phyloP scores from a whole-genome alignment of 2,888 invertebrate species.

The Meteorus cinctellus region DNA sequence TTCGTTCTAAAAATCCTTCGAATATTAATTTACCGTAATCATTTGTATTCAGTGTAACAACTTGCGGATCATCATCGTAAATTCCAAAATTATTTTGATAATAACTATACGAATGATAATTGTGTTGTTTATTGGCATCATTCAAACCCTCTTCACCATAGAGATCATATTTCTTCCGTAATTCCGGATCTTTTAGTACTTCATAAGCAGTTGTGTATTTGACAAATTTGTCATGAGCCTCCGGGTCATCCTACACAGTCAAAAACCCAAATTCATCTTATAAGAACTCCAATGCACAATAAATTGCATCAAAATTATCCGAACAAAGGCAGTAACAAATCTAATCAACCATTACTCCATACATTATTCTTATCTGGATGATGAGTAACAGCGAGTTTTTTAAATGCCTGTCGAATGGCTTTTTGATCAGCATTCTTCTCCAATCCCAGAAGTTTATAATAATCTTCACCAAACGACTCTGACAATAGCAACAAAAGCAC shows the following conservation, averaged over 20 bases:
- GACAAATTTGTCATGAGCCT: constrained; percentile 85
- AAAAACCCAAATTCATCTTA: constrained; percentile 31
- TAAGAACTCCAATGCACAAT: not conserved
- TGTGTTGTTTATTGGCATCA: constrained; percentile 76
- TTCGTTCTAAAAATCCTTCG: not conserved
- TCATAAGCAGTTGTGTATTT: constrained; percentile 90
- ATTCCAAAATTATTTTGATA: constrained; percentile 88
- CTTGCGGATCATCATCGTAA: constrained; percentile 88
- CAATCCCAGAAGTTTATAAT: constrained; percentile 82
- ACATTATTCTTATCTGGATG: constrained; percentile 86
- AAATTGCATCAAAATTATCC: no score
- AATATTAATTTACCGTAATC: constrained; percentile 81
- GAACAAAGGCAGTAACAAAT: no score
- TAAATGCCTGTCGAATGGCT: constrained; percentile 85
- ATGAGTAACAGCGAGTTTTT: constrained; percentile 82
- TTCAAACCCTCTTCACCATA: constrained; percentile 84
- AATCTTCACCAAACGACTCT: constrained; percentile 73
- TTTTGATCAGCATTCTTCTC: constrained; percentile 79
- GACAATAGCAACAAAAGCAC: constrained; percentile 44
- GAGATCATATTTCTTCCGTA: constrained; percentile 85
- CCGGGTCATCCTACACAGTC: constrained; percentile 79
- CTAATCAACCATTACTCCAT: not conserved
- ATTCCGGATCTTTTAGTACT: constrained; percentile 87
- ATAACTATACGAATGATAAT: constrained; percentile 87
- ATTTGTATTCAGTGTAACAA: constrained; percentile 83